These are phyloP conservation scores for Suricata suricatta DNA, from an alignment of 2,113 vertebrate species.

Conservation along the genomic window DNA sequence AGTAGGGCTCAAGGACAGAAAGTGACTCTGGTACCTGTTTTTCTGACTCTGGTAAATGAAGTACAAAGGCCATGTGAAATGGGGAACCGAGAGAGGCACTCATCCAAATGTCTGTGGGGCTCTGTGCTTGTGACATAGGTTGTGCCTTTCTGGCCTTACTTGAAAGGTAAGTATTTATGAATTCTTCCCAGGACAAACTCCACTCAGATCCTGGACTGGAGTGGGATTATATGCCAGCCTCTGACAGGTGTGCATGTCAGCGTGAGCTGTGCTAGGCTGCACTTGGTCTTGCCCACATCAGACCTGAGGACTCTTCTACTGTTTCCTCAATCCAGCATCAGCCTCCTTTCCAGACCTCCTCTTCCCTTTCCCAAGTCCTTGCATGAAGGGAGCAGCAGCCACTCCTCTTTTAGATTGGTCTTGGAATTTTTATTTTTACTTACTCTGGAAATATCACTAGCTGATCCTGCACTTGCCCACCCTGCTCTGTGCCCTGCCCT, in stretches of 20 bases:
- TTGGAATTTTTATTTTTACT: neutral
- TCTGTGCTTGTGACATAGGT: neutral
- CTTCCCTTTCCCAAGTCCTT: neutral
- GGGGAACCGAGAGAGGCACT: neutral
- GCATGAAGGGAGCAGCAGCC: slow-evolving; percentile 22
- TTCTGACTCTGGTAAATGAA: neutral
- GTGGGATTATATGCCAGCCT: neutral
- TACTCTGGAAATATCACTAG: neutral
- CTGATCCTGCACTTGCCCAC: neutral
- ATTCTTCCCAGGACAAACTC: neutral
- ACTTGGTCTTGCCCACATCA: neutral
- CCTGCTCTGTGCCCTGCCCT: neutral
- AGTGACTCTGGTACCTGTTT: neutral
- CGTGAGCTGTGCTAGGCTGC: neutral
- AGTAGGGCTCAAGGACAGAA: neutral
- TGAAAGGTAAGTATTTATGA: slow-evolving; percentile 54
- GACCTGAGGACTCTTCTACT: neutral
- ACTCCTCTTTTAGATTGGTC: neutral
- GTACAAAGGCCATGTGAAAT: neutral
- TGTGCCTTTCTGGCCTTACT: neutral
- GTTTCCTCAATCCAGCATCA: neutral
- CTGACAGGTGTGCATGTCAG: slow-evolving; percentile 26
- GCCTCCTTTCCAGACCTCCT: neutral
- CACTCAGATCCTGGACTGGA: neutral
- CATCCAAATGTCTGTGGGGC: neutral